Conservation (phyloP, 2,113 vertebrate genomes). For the Myodes glareolus region DNA sequence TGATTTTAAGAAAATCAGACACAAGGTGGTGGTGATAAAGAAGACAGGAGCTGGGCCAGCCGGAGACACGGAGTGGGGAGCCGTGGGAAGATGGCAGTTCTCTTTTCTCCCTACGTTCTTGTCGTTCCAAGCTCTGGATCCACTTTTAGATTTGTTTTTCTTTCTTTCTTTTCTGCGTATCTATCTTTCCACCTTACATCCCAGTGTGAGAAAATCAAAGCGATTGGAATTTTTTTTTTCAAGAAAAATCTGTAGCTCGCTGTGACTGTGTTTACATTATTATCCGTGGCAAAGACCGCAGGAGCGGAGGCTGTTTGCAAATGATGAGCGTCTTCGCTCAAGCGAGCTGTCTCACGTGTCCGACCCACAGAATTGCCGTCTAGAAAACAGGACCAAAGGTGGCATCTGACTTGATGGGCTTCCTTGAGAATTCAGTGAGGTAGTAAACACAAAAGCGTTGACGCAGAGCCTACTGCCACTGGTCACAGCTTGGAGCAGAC, state of each 20-base stretch:
- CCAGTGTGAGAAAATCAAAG: constrained; percentile 26
- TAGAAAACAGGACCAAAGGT: not conserved
- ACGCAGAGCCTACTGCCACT: not conserved
- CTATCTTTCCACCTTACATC: constrained; percentile 52
- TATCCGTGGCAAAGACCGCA: not conserved
- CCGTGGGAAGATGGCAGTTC: not conserved
- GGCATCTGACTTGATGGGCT: not conserved
- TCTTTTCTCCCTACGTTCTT: not conserved
- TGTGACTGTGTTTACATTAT: constrained; percentile 10
- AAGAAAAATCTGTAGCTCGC: not conserved
- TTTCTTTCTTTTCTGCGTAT: not conserved
- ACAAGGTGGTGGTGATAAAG: not conserved
- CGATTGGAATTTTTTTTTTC: not conserved
- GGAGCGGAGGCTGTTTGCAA: not conserved
- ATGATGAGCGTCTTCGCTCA: not conserved
- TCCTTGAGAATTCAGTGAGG: constrained; percentile 23
- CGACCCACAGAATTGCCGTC: not conserved
- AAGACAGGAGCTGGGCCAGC: not conserved
- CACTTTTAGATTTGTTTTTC: constrained; percentile 27
- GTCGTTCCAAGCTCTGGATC: constrained; percentile 20
- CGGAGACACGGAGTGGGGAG: not conserved
- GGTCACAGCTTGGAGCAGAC: not conserved
- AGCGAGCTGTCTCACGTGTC: not conserved
- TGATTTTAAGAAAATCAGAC: not conserved
- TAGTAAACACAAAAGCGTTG: not conserved